Conservation (phyloP, 2,113 vertebrate species). For the Megaleporinus macrocephalus region DNA sequence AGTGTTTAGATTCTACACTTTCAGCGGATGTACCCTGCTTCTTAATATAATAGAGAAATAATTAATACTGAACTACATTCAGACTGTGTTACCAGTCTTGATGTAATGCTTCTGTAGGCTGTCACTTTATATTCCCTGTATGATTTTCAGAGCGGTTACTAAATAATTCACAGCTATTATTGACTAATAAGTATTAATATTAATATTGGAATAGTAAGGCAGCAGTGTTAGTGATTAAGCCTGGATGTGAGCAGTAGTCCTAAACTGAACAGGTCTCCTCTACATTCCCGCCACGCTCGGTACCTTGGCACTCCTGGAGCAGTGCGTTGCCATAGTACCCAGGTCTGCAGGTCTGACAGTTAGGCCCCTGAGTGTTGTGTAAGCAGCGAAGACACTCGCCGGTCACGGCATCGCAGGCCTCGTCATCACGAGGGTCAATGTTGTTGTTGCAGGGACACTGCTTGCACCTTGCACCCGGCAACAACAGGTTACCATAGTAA, state of each 20-base stretch:
- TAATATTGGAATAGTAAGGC: background rate
- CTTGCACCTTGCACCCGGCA: slow-evolving; percentile 63
- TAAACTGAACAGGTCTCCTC: background rate
- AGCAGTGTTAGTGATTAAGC: background rate
- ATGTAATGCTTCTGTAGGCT: too few relatives aligned
- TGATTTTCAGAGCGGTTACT: too few relatives aligned
- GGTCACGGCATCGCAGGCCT: slow-evolving; percentile 76
- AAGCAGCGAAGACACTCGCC: slow-evolving; percentile 85
- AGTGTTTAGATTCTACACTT: too few relatives aligned
- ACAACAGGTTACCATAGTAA: slow-evolving; percentile 79
- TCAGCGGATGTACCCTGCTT: too few relatives aligned
- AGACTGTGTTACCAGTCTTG: too few relatives aligned
- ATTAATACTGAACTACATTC: too few relatives aligned
- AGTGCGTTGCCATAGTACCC: slow-evolving; percentile 86
- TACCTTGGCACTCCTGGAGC: slow-evolving; percentile 84
- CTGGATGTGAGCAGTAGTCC: background rate
- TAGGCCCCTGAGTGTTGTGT: slow-evolving; percentile 79
- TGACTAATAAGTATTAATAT: too few relatives aligned
- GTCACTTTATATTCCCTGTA: too few relatives aligned
- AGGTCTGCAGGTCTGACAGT: slow-evolving; percentile 83
- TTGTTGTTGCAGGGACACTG: slow-evolving; percentile 86
- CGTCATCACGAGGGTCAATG: slow-evolving; percentile 74
- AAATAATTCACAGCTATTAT: too few relatives aligned
- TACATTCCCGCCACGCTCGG: background rate
- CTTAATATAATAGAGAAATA: too few relatives aligned